A percentile compares a stretch with the other conserved stretches of the same genome.
phyloP scores from a whole-genome alignment of 2,888 invertebrate genomes.

The Nymphalis c-album region DNA sequence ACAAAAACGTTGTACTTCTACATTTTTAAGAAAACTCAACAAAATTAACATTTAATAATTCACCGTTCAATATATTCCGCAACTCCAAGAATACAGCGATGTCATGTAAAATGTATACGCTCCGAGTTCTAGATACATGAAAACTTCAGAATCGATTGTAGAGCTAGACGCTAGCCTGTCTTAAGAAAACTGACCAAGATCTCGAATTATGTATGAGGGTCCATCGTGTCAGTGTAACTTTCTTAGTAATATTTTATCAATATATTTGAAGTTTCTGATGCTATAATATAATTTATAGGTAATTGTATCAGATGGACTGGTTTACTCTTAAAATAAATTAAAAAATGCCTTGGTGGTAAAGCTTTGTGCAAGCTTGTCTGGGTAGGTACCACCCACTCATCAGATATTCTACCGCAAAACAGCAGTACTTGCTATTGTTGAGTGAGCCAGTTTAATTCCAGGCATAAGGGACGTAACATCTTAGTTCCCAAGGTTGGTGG shows the following conservation, averaged over 20 bases:
- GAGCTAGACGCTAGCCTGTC: constrained; percentile 9
- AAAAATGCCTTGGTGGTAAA: neutral
- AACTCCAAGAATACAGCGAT: constrained; percentile 12
- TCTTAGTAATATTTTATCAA: constrained; percentile 3
- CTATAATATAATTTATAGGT: neutral
- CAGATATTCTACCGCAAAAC: no score
- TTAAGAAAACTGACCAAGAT: constrained; percentile 15
- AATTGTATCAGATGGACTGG: neutral
- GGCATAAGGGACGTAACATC: no score
- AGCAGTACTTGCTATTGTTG: no score
- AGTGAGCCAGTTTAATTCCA: no score
- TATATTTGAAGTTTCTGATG: constrained; percentile 2
- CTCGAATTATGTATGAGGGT: constrained; percentile 25
- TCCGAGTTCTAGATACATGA: constrained; percentile 18
- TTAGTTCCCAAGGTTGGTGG: no score
- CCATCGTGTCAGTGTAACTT: constrained; percentile 14
- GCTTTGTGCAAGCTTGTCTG: no score
- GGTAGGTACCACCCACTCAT: no score
- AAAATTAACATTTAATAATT: constrained; percentile 19
- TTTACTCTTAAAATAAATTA: neutral
- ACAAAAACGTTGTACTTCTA: neutral
- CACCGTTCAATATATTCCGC: constrained; percentile 10
- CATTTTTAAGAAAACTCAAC: constrained; percentile 13
- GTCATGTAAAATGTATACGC: constrained; percentile 21
- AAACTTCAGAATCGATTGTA: constrained; percentile 25